Conservation (phyloP, 1,140 invertebrate genomes). For the Dinoponera quadriceps region DNA sequence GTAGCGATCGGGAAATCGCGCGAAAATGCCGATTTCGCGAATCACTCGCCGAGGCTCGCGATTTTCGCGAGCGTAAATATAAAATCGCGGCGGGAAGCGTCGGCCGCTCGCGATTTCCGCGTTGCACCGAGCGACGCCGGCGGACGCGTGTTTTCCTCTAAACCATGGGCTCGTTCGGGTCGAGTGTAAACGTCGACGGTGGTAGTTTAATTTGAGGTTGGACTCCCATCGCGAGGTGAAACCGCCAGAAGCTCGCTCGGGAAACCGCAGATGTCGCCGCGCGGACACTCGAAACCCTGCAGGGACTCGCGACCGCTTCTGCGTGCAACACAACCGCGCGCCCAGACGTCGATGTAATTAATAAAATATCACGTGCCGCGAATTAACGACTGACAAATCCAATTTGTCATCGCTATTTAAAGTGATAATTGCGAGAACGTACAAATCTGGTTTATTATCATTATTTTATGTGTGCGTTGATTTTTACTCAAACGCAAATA, state of each 20-base stretch:
- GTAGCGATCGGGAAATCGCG: background rate
- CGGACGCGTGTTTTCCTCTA: conserved; percentile 7
- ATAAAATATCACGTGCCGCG: background rate
- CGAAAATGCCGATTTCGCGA: background rate
- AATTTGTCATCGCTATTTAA: background rate
- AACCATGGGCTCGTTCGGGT: conserved; percentile 8
- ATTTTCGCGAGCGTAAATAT: background rate
- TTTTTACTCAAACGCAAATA: background rate
- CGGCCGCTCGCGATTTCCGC: background rate
- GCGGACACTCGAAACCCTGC: conserved; percentile 62
- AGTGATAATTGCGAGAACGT: too few relatives aligned
- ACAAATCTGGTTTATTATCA: too few relatives aligned
- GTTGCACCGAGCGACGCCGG: background rate
- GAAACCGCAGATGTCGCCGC: conserved; percentile 75
- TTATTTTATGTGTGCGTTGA: background rate
- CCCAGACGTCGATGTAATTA: background rate
- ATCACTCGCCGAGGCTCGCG: background rate
- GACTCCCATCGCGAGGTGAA: conserved; percentile 49
- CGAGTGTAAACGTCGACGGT: conserved; percentile 61
- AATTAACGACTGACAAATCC: background rate
- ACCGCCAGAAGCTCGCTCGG: conserved; percentile 55
- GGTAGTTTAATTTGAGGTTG: conserved; percentile 80
- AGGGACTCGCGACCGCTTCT: background rate
- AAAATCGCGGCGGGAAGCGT: conserved; percentile 11
- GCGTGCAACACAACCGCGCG: background rate